A percentile compares a stretch with the other conserved stretches of the same genome.
These are phyloP conservation scores for Acanthiza pusilla DNA, from an alignment of 2,797 vertebrate species.

Conservation along the genomic window DNA sequence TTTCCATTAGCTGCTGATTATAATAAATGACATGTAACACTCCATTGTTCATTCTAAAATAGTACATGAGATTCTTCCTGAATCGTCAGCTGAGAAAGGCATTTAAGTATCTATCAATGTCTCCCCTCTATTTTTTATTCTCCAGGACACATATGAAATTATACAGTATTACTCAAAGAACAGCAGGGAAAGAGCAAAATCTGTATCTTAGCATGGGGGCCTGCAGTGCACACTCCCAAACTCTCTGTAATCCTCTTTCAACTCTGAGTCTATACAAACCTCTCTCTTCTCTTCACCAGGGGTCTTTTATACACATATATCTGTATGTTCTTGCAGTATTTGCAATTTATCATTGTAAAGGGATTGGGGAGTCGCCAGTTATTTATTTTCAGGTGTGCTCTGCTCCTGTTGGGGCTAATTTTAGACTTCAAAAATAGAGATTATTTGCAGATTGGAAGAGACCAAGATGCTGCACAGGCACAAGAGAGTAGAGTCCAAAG, in stretches of 20 bases:
- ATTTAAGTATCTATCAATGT: constrained; percentile 48
- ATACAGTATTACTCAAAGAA: constrained; percentile 19
- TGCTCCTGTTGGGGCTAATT: background rate
- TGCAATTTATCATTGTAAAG: background rate
- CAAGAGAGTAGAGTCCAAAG: background rate
- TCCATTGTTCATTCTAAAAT: constrained; percentile 56
- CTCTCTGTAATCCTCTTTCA: background rate
- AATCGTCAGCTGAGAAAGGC: constrained; percentile 20
- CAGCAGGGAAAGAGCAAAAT: constrained; percentile 10
- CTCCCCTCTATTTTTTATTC: constrained; percentile 22
- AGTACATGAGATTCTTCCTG: constrained; percentile 47
- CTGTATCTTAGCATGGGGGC: background rate
- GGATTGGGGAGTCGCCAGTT: background rate
- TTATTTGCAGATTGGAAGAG: background rate
- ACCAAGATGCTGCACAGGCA: background rate
- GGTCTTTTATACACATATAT: background rate
- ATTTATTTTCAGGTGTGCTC: background rate
- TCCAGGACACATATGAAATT: constrained; percentile 34
- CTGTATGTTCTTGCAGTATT: background rate
- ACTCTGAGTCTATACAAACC: background rate
- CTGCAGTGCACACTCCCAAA: background rate
- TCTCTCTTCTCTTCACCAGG: background rate
- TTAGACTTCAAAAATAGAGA: background rate
- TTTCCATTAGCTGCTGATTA: constrained; percentile 56
- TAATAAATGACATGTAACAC: constrained; percentile 56